These are phyloP conservation scores for Sipha flava DNA, from an alignment of 1,140 invertebrate species.

Conservation along the genomic window DNA sequence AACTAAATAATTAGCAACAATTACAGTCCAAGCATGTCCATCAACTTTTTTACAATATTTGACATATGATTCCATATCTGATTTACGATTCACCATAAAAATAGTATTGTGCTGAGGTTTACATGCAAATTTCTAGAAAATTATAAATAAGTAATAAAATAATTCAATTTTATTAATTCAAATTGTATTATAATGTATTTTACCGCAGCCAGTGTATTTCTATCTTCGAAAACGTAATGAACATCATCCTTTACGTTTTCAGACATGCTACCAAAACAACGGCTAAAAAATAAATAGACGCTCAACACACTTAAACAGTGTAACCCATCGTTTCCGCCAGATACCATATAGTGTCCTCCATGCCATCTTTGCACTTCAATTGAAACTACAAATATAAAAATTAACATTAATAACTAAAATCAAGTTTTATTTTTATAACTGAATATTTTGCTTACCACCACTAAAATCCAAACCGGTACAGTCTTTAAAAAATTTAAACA, in stretches of 20 bases:
- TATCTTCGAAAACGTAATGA: background rate
- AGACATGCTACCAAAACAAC: background rate
- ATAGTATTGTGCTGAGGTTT: background rate
- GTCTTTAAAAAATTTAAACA: slow-evolving; percentile 5
- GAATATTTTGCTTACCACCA: background rate
- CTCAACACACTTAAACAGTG: background rate
- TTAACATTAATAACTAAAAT: background rate
- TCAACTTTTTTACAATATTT: slow-evolving; percentile 26
- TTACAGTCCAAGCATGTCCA: slow-evolving; percentile 9
- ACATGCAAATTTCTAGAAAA: slow-evolving; percentile 26
- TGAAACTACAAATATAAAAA: background rate
- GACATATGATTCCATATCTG: background rate
- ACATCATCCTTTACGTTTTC: background rate
- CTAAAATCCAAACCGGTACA: background rate
- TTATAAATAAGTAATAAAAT: background rate
- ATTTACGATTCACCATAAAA: background rate
- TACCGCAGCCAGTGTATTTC: background rate
- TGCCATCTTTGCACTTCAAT: slow-evolving; percentile 28
- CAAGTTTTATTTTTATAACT: background rate
- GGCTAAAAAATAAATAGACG: slow-evolving; percentile 3
- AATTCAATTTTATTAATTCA: background rate
- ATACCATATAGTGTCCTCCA: slow-evolving; percentile 17
- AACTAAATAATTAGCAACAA: background rate
- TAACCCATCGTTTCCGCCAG: background rate
- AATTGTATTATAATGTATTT: background rate